These are phyloP conservation scores for Psylliodes chrysocephalus DNA, from an alignment of 2,888 invertebrate genomes.

Conservation along the genomic window DNA sequence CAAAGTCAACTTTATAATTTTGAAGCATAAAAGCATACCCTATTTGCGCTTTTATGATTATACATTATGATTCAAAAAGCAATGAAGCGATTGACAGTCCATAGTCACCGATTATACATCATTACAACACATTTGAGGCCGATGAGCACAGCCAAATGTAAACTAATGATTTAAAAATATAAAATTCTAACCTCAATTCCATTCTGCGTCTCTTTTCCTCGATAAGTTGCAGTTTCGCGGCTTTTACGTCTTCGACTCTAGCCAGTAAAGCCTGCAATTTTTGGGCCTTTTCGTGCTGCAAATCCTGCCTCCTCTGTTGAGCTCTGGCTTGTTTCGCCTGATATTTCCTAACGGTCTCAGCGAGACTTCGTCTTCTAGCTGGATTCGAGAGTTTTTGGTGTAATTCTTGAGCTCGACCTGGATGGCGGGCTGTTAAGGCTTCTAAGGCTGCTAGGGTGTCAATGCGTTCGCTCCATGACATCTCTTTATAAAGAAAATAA, in stretches of 20 bases:
- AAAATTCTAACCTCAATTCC: slow-evolving; percentile 68
- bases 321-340: slow-evolving; percentile 94
- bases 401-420: slow-evolving; percentile 90
- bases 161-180: no score
- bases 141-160: no score
- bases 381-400: slow-evolving; percentile 95
- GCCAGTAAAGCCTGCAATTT: slow-evolving; percentile 87
- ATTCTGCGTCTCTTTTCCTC: slow-evolving; percentile 82
- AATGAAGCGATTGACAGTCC: no score
- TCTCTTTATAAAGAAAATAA: slow-evolving; percentile 60
- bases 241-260: slow-evolving; percentile 85
- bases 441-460: slow-evolving; percentile 82
- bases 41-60: no score
- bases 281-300: slow-evolving; percentile 85
- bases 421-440: slow-evolving; percentile 86
- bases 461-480: slow-evolving; percentile 88
- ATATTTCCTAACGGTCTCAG: slow-evolving; percentile 80
- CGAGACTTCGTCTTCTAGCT: slow-evolving; percentile 84
- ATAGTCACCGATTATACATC: no score
- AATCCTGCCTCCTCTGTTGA: slow-evolving; percentile 82
- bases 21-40: no score
- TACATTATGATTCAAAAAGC: no score
- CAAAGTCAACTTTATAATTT: no score
- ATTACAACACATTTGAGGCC: no score
- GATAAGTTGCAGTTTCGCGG: slow-evolving; percentile 86